Percentiles rank a stretch among this genome's conserved stretches.
Evolutionary conservation across 2,113 vertebrate genomes (phyloP).

Genomic region (Callospermophilus lateralis): DNA sequence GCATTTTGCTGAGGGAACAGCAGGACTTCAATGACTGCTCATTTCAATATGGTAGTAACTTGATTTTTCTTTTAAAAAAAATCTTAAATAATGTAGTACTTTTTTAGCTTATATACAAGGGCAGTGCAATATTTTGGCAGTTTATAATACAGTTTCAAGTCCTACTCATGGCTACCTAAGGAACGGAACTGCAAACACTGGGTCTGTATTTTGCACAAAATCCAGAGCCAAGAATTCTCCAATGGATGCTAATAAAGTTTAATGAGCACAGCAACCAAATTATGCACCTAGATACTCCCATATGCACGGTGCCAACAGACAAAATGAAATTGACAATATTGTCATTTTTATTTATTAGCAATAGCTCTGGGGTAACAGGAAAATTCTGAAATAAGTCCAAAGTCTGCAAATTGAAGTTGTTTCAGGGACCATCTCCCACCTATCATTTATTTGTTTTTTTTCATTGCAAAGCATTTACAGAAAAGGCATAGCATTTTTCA

Average conservation of each 20-base stretch:
- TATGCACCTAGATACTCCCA: not conserved
- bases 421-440: not conserved
- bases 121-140: not conserved
- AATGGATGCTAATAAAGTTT: not conserved
- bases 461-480: not conserved
- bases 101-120: not conserved
- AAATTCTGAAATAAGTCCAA: slow-evolving; percentile 39
- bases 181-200: not conserved
- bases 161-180: not conserved
- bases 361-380: not conserved
- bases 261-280: not conserved
- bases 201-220: not conserved
- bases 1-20: not conserved
- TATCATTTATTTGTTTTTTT: slow-evolving; percentile 23
- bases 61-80: not conserved
- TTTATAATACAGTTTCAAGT: not conserved
- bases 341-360: not conserved
- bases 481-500: not conserved
- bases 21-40: slow-evolving; percentile 35
- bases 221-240: not conserved
- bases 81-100: not conserved
- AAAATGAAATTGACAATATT: not conserved
- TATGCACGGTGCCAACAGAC: not conserved
- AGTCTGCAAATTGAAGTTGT: not conserved
- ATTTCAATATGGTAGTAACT: not conserved